Conservation (phyloP, 1,140 invertebrate genomes). For the Drosophila tristis region DNA sequence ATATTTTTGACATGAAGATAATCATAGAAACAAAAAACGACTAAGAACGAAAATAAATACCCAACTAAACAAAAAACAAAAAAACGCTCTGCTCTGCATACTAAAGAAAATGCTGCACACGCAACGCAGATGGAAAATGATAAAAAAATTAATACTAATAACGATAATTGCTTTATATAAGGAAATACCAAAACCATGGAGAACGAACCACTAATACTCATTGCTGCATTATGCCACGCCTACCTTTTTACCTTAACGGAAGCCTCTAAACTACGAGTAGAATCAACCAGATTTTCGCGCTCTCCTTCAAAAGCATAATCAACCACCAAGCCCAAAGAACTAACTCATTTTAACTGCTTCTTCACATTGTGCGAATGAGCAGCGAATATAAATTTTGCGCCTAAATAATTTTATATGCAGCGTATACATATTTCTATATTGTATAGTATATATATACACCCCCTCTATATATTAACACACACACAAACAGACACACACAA, state of each 20-base stretch:
- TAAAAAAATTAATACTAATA: neutral
- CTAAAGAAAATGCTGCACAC: conserved; percentile 26
- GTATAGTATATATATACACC: conserved; percentile 54
- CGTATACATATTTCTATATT: conserved; percentile 73
- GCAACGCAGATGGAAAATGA: conserved; percentile 20
- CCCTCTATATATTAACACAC: conserved; percentile 35
- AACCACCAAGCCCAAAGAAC: conserved; percentile 61
- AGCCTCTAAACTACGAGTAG: conserved; percentile 38
- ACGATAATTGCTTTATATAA: conserved; percentile 60
- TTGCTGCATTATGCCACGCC: conserved; percentile 72
- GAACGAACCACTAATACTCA: conserved; percentile 49
- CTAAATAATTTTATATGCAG: conserved; percentile 71
- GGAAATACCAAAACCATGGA: conserved; percentile 24
- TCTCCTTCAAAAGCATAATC: conserved; percentile 58
- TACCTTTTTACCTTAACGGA: conserved; percentile 72
- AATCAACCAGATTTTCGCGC: conserved; percentile 49
- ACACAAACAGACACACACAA: conserved; percentile 1
- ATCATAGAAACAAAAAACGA: conserved; percentile 11
- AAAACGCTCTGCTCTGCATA: conserved; percentile 39
- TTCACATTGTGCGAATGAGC: conserved; percentile 38
- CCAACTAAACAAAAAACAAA: conserved; percentile 6
- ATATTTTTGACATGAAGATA: conserved; percentile 60
- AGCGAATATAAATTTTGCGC: conserved; percentile 42
- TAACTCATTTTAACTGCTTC: conserved; percentile 70
- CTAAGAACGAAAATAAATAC: conserved; percentile 32